Percentiles rank a stretch among this genome's conserved stretches.
Evolutionary conservation across 2,797 vertebrate species (phyloP).

Genomic region (Notolabrus celidotus): DNA sequence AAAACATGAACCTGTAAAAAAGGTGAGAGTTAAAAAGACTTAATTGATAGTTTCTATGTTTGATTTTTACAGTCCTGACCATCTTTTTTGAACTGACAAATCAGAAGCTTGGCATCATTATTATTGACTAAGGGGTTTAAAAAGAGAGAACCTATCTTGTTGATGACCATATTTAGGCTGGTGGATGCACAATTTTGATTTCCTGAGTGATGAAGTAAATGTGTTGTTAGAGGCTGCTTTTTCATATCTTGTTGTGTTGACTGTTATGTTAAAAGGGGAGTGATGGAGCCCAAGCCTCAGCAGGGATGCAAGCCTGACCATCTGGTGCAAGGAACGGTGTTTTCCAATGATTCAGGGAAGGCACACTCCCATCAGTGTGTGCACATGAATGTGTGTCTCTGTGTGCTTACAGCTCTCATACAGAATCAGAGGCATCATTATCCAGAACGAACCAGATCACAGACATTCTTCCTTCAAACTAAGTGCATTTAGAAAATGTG

Average conservation of each 20-base stretch:
- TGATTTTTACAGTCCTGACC: background rate
- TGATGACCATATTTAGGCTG: background rate
- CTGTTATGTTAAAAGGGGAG: slow-evolving; percentile 16
- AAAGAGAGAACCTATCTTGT: background rate
- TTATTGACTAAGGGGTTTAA: background rate
- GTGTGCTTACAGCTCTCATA: slow-evolving; percentile 24
- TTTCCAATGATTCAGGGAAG: slow-evolving; percentile 26
- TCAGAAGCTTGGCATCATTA: background rate
- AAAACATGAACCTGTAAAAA: slow-evolving; percentile 91
- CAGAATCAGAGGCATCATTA: slow-evolving; percentile 24
- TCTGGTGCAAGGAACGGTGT: slow-evolving; percentile 58
- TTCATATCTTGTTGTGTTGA: slow-evolving; percentile 17
- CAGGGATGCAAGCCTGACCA: slow-evolving; percentile 58
- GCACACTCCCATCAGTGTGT: slow-evolving; percentile 21
- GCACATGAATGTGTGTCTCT: slow-evolving; percentile 28
- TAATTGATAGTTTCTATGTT: background rate
- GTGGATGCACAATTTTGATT: background rate
- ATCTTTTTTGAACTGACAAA: slow-evolving; percentile 1
- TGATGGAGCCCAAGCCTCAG: slow-evolving; percentile 32
- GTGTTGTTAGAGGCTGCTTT: slow-evolving; percentile 18
- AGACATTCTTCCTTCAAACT: slow-evolving; percentile 37
- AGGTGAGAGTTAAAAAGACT: slow-evolving; percentile 13
- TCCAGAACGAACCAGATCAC: slow-evolving; percentile 44
- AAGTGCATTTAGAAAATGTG: slow-evolving; percentile 53
- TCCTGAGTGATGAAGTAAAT: background rate